phyloP scores from a whole-genome alignment of 2,113 vertebrate species.

The Junco hyemalis region DNA sequence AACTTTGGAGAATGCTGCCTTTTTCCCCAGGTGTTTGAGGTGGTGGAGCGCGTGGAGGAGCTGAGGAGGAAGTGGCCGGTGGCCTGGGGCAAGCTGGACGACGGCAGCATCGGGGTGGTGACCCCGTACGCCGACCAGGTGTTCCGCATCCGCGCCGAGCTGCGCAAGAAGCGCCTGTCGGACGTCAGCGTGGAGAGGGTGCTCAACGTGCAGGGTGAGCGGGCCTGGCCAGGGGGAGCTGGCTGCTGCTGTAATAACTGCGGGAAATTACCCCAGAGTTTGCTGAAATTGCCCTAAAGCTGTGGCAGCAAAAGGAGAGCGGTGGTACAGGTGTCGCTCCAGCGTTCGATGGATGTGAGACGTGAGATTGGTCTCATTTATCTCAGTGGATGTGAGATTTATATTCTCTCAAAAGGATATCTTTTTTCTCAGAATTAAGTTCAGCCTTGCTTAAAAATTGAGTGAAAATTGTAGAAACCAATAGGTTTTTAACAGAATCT shows the following conservation, averaged over 20 bases:
- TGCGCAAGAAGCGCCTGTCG: slow-evolving; percentile 95
- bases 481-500: too few relatives aligned
- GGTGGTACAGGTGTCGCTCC: background rate
- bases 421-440: background rate
- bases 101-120: slow-evolving; percentile 96
- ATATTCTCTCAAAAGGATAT: background rate
- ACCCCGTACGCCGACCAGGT: slow-evolving; percentile 97
- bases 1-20: background rate
- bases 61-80: slow-evolving; percentile 97
- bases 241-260: background rate
- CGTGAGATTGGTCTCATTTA: background rate
- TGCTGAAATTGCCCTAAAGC: background rate
- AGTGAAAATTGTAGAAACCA: too few relatives aligned
- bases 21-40: slow-evolving; percentile 92
- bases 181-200: slow-evolving; percentile 98
- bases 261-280: rapidly evolving
- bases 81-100: slow-evolving; percentile 96
- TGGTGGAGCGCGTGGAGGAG: slow-evolving; percentile 97
- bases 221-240: background rate
- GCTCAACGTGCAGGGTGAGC: slow-evolving; percentile 96
- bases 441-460: background rate
- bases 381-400: background rate
- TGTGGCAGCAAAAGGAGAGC: background rate
- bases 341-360: rapidly evolving
- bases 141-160: slow-evolving; percentile 94